These are phyloP conservation scores for Ametastegia equiseti DNA, from an alignment of 2,888 invertebrate genomes.

Conservation along the genomic window DNA sequence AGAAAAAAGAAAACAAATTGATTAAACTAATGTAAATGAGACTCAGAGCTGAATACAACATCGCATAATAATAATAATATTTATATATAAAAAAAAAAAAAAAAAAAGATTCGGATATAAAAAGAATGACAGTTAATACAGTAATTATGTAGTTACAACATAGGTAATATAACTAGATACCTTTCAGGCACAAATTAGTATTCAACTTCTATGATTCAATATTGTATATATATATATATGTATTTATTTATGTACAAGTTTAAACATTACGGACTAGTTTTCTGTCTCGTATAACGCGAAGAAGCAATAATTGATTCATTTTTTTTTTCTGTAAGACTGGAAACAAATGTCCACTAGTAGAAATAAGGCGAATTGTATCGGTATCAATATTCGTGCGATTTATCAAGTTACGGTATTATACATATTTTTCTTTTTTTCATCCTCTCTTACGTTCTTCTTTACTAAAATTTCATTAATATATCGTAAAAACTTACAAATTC, in stretches of 20 bases:
- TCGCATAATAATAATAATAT: conserved; percentile 4
- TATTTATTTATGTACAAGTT: no score
- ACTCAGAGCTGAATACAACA: conserved; percentile 6
- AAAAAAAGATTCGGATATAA: conserved; percentile 2
- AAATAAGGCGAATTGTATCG: background rate
- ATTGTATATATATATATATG: no score
- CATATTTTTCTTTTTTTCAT: background rate
- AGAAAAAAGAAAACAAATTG: background rate
- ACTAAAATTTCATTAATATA: no score
- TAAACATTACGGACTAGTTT: background rate
- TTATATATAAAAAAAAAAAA: background rate
- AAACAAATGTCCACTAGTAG: background rate
- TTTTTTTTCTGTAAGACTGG: background rate
- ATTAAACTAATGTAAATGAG: background rate
- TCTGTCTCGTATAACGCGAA: no score
- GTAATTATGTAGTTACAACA: no score
- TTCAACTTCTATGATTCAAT: no score
- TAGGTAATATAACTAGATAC: background rate
- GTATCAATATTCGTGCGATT: conserved; percentile 4
- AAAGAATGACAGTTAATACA: conserved; percentile 6
- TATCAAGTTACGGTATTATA: background rate
- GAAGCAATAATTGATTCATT: background rate
- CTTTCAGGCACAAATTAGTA: background rate
- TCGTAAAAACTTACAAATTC: background rate
- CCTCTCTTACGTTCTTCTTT: no score